phyloP scores from a whole-genome alignment of 2,888 invertebrate genomes.

The Neelides folsomi region DNA sequence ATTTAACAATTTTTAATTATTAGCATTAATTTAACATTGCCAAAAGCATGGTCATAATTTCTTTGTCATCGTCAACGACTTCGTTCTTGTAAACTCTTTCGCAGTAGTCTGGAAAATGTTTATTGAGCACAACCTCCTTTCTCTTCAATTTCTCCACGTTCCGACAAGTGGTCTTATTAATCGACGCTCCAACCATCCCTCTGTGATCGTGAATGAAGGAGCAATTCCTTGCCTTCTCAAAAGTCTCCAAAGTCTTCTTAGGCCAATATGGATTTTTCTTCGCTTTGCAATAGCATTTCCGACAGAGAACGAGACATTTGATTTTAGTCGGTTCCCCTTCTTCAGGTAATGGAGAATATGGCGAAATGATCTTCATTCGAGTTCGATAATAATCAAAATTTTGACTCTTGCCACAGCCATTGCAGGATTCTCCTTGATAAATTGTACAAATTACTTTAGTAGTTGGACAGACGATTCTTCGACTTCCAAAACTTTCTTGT shows the following conservation, averaged over 20 bases:
- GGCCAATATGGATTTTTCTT: conserved; percentile 9
- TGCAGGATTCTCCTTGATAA: conserved; percentile 10
- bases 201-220: conserved; percentile 14
- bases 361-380: conserved; percentile 3
- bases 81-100: no score
- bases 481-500: conserved; percentile 9
- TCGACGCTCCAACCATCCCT: conserved; percentile 3
- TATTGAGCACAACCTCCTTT: conserved; percentile 10
- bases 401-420: conserved; percentile 13
- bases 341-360: background rate
- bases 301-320: conserved; percentile 6
- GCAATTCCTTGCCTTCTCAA: conserved; percentile 13
- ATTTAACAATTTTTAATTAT: no score
- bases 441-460: conserved; percentile 11
- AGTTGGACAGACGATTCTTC: conserved; percentile 4
- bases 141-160: conserved; percentile 5
- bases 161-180: conserved; percentile 9
- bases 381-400: conserved; percentile 14
- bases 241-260: background rate
- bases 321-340: background rate
- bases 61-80: no score
- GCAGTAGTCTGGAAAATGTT: conserved; percentile 13
- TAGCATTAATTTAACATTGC: no score
- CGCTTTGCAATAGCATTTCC: conserved; percentile 14
- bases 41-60: no score